phyloP scores from a whole-genome alignment of 1,140 invertebrate species.

The Pseudomyrmex dendroicus region DNA sequence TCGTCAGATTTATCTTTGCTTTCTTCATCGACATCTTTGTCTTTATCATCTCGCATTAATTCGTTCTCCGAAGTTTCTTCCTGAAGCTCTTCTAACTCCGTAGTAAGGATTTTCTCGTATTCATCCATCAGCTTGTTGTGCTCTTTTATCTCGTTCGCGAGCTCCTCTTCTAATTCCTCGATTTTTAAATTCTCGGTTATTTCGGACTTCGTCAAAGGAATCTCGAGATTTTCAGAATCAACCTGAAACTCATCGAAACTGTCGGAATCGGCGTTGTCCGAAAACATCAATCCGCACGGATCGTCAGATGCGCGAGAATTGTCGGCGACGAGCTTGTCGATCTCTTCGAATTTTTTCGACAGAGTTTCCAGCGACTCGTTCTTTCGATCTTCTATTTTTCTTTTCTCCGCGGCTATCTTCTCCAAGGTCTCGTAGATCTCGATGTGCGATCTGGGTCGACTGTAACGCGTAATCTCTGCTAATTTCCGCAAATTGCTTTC shows the following conservation, averaged over 20 bases:
- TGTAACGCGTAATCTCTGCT: conserved; percentile 34
- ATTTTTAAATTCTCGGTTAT: conserved; percentile 57
- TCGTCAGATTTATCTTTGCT: not conserved
- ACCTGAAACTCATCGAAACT: conserved; percentile 6
- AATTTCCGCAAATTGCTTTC: conserved; percentile 57
- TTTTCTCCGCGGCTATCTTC: conserved; percentile 71
- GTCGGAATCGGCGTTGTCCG: conserved; percentile 31
- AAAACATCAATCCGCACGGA: not conserved
- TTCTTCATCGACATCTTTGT: conserved; percentile 11
- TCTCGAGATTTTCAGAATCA: conserved; percentile 9
- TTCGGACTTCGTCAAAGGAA: conserved; percentile 68
- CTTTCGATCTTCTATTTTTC: conserved; percentile 72
- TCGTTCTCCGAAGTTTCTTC: not conserved
- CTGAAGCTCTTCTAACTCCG: not conserved
- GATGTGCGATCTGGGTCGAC: conserved; percentile 52
- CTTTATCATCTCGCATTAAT: not conserved
- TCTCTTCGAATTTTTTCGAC: conserved; percentile 67
- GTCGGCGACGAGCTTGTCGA: conserved; percentile 46
- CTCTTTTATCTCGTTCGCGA: conserved; percentile 24
- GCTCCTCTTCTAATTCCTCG: conserved; percentile 13
- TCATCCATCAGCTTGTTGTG: conserved; percentile 45
- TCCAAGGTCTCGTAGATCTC: conserved; percentile 61
- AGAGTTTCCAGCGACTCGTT: conserved; percentile 70
- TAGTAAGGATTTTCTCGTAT: conserved; percentile 26
- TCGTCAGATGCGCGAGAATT: not conserved